phyloP scores from a whole-genome alignment of 2,888 invertebrate genomes.

The Scaptomyza polygonia region DNA sequence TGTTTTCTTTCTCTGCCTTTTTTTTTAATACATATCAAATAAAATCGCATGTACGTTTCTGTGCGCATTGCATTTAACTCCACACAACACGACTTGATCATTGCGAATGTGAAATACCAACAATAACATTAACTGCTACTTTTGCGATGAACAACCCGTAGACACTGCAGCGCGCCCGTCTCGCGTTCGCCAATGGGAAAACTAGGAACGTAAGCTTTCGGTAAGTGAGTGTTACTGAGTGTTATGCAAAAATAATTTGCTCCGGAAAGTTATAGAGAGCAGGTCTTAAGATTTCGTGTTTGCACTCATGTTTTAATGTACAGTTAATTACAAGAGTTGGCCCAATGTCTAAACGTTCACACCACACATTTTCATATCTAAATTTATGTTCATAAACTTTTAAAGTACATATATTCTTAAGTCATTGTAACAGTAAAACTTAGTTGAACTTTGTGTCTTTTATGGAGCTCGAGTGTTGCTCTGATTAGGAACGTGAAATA shows the following conservation, averaged over 20 bases:
- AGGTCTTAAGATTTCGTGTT: constrained; percentile 34
- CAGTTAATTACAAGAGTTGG: constrained; percentile 39
- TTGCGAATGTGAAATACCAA: constrained; percentile 49
- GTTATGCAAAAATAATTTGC: constrained; percentile 16
- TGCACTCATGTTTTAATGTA: constrained; percentile 28
- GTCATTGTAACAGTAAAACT: constrained; percentile 32
- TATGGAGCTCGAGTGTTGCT: constrained; percentile 9
- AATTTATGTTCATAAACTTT: not conserved
- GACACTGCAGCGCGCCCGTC: constrained; percentile 89
- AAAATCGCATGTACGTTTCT: constrained; percentile 22
- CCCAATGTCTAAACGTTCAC: constrained; percentile 21
- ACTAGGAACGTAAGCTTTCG: constrained; percentile 89
- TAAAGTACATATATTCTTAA: constrained; percentile 12
- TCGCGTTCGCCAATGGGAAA: constrained; percentile 91
- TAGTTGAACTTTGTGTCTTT: constrained; percentile 61
- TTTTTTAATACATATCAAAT: constrained; percentile 16
- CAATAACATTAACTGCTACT: constrained; percentile 39
- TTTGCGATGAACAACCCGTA: constrained; percentile 54
- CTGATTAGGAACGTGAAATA: constrained; percentile 63
- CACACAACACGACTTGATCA: constrained; percentile 37
- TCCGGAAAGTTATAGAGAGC: constrained; percentile 29
- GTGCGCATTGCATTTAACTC: constrained; percentile 39
- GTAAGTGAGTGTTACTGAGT: constrained; percentile 74
- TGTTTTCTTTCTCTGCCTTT: constrained; percentile 56
- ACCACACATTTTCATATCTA: not conserved